These are phyloP conservation scores for Gallinago jamesoni DNA, from an alignment of 2,113 vertebrate genomes.

Conservation along the genomic window DNA sequence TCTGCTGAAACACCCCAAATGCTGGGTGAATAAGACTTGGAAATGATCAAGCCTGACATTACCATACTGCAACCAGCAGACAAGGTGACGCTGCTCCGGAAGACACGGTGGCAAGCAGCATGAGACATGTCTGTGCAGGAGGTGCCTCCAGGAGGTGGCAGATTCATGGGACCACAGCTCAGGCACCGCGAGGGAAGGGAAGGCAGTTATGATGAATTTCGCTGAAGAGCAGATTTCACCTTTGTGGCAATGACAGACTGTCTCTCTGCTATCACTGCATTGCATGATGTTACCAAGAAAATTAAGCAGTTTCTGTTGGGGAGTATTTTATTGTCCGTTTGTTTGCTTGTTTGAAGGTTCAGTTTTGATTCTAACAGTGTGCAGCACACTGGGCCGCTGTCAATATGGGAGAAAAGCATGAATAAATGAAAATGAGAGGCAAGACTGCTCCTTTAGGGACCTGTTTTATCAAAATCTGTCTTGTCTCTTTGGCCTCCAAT, in stretches of 20 bases:
- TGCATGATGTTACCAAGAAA: fast-evolving
- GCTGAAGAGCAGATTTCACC: not conserved
- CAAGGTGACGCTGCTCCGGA: not conserved
- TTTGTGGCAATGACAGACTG: not conserved
- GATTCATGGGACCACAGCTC: not conserved
- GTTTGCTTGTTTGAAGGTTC: not conserved
- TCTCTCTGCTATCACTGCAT: fast-evolving
- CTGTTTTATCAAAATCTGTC: not conserved
- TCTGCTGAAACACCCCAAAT: not conserved
- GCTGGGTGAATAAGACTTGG: not conserved
- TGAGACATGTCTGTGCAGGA: not conserved
- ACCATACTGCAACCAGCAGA: not conserved
- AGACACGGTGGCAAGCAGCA: not conserved
- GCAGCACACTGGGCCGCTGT: not conserved
- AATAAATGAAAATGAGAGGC: not conserved
- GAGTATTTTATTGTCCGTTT: not conserved
- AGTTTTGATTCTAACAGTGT: not conserved
- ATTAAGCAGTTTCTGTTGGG: not conserved
- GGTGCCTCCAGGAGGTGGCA: not conserved
- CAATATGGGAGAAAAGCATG: not conserved
- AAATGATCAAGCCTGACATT: not conserved
- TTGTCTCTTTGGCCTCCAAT: not conserved
- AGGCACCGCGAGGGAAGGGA: not conserved
- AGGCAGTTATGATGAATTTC: not conserved
- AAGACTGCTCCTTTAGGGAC: not conserved